Conservation (phyloP, 2,888 invertebrate genomes). For the Micoletzkya japonica region DNA sequence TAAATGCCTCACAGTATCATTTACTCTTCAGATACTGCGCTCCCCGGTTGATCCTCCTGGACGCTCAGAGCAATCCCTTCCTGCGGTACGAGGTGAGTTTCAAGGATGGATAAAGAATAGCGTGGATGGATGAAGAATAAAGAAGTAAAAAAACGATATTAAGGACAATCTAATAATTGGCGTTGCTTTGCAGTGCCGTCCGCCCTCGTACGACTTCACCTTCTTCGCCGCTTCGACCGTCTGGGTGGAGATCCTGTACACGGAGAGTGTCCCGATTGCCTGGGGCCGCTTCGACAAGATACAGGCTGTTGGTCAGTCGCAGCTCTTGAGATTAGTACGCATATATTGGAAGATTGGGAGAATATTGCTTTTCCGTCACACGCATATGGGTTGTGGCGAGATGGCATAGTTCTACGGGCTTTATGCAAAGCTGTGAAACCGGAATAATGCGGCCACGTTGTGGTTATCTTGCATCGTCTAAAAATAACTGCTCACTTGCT, state of each 20-base stretch:
- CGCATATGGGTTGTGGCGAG: too few relatives aligned
- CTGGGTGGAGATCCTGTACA: slow-evolving; percentile 61
- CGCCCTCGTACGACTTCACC: not conserved
- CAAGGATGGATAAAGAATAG: not conserved
- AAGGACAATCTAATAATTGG: not conserved
- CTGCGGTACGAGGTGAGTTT: slow-evolving; percentile 33
- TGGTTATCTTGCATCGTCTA: too few relatives aligned
- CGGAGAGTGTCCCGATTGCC: slow-evolving; percentile 53
- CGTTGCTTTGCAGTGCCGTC: not conserved
- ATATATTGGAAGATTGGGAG: not conserved
- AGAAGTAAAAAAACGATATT: not conserved
- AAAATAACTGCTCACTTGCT: too few relatives aligned
- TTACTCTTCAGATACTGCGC: slow-evolving; percentile 42
- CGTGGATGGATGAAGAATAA: too few relatives aligned
- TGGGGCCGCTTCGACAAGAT: slow-evolving; percentile 46
- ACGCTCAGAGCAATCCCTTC: slow-evolving; percentile 51
- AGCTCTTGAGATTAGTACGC: not conserved
- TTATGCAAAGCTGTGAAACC: too few relatives aligned
- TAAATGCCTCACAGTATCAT: too few relatives aligned
- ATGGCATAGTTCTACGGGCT: too few relatives aligned
- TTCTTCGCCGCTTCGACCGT: slow-evolving; percentile 31
- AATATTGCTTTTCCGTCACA: too few relatives aligned
- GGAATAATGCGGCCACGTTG: too few relatives aligned
- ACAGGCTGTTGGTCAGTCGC: slow-evolving; percentile 36
- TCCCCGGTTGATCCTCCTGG: slow-evolving; percentile 39